Conservation (phyloP, 2,888 invertebrate genomes). For the Caenorhabditis panamensis region DNA sequence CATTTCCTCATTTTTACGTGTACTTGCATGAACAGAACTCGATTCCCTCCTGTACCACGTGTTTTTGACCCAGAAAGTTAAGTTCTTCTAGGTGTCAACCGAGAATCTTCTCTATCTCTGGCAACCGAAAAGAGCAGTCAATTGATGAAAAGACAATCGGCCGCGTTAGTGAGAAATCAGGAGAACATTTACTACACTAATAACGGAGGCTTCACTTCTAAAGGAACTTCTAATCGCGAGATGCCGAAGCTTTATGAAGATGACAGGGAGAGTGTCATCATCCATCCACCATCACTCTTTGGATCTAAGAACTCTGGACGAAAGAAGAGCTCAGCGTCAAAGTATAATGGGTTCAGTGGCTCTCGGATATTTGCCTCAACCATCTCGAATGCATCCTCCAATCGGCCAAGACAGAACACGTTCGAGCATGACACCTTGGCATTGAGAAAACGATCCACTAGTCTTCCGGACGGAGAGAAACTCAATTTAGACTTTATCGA, state of each 20-base stretch:
- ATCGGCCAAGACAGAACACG: constrained; percentile 10
- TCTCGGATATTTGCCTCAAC: constrained; percentile 55
- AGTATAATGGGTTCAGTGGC: constrained; percentile 45
- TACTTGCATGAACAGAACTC: background rate
- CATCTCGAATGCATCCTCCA: constrained; percentile 37
- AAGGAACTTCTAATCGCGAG: constrained; percentile 61
- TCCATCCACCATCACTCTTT: constrained; percentile 24
- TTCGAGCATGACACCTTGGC: constrained; percentile 60
- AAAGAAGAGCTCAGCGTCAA: constrained; percentile 28
- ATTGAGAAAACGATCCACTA: constrained; percentile 68
- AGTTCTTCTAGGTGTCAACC: constrained; percentile 69
- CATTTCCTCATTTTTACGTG: constrained; percentile 4
- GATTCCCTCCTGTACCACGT: too few species aligned
- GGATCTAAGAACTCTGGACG: constrained; percentile 36
- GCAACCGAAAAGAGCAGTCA: constrained; percentile 56
- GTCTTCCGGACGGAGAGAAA: constrained; percentile 74
- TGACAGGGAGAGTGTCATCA: constrained; percentile 34
- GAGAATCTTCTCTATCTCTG: constrained; percentile 68
- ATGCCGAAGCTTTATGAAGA: constrained; percentile 65
- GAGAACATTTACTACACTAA: constrained; percentile 43
- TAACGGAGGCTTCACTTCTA: constrained; percentile 62
- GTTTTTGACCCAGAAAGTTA: too few species aligned
- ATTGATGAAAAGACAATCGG: constrained; percentile 53
- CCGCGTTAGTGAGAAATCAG: constrained; percentile 26
- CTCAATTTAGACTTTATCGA: constrained; percentile 65